These are phyloP conservation scores for Panopea generosa DNA, from an alignment of 2,888 invertebrate species.

Conservation along the genomic window DNA sequence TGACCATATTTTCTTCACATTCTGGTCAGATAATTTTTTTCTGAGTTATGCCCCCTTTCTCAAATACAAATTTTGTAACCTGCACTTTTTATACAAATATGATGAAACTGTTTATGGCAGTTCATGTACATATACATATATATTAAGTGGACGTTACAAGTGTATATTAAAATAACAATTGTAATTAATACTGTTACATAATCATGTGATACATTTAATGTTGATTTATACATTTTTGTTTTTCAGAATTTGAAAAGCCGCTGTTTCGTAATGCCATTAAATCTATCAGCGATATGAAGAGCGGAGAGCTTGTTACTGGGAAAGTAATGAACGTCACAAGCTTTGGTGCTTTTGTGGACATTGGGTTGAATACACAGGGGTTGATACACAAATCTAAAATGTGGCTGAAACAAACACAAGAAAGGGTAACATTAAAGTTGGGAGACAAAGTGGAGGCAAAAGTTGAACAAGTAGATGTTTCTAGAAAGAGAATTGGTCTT, in stretches of 20 bases:
- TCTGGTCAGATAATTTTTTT: too few relatives aligned
- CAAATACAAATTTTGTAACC: too few relatives aligned
- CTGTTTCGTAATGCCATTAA: slow-evolving; percentile 92
- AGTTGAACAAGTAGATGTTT: slow-evolving; percentile 72
- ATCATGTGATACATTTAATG: too few relatives aligned
- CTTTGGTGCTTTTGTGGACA: slow-evolving; percentile 96
- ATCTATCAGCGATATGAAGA: slow-evolving; percentile 88
- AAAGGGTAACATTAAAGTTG: slow-evolving; percentile 66
- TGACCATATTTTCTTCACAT: too few relatives aligned
- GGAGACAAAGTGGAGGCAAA: slow-evolving; percentile 80
- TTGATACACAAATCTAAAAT: slow-evolving; percentile 86
- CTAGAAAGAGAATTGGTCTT: slow-evolving; percentile 75
- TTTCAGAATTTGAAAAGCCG: slow-evolving; percentile 88
- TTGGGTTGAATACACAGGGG: slow-evolving; percentile 84
- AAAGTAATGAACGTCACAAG: slow-evolving; percentile 93
- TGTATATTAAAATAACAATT: too few relatives aligned
- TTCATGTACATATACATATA: too few relatives aligned
- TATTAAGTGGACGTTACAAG: too few relatives aligned
- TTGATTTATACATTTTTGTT: too few relatives aligned
- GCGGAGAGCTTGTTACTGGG: slow-evolving; percentile 86
- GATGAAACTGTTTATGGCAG: too few relatives aligned
- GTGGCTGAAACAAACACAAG: slow-evolving; percentile 40
- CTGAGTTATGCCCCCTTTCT: too few relatives aligned
- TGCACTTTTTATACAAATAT: too few relatives aligned
- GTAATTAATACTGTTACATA: too few relatives aligned